Evolutionary conservation across 2,797 vertebrate genomes (phyloP), one percentile per base, ranked within the genome.

Genomic region (Sphaeramia orbicularis): DNA sequence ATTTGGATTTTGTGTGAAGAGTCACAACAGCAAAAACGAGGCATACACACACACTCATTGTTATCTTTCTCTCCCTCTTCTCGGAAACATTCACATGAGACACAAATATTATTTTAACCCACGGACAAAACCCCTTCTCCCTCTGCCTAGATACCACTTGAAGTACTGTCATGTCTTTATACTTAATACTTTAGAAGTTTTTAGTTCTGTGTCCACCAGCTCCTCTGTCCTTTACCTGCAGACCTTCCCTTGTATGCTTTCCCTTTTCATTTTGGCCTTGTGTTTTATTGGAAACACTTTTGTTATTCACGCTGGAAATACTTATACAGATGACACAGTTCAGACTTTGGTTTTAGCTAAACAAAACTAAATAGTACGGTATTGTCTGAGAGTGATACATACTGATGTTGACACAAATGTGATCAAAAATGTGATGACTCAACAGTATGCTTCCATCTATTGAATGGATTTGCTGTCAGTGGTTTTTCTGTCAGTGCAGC

Each of bases 401-500:
- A 80, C 51, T 42, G 62, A 73, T 66, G 58, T 73, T 83, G 74
- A 83, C 79, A 66, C 75, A 64, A 69, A 73, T 67, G 49, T 71
- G 83, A 67, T 51, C 24, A 32, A 52, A 65, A 84, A 78, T 76
- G 63, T 83, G 77, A 78, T 81, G 78, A 85, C 52, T 86, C 74
- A 76, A 80, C 78, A 78, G 18, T 57, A 56, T 55, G 62, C 64
- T 49, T 81, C 53, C 62, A 61, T 77, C 71, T 71, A 32, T 60
- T 65, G 72, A 80, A 80, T 84, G 42, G 74, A 80, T 86, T 49
- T 62, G 63, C 79, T 84, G 77, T 78, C 80, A 75, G 54, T 62
- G 63, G 16, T 36, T 81, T 79, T 78, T 74, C 56, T 69, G 78
- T 71, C 10, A 4, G 62, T 76, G 57, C 54, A 77, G 79, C 68